Conservation (phyloP, 2,888 invertebrate species). For the Schizaphis graminum region DNA sequence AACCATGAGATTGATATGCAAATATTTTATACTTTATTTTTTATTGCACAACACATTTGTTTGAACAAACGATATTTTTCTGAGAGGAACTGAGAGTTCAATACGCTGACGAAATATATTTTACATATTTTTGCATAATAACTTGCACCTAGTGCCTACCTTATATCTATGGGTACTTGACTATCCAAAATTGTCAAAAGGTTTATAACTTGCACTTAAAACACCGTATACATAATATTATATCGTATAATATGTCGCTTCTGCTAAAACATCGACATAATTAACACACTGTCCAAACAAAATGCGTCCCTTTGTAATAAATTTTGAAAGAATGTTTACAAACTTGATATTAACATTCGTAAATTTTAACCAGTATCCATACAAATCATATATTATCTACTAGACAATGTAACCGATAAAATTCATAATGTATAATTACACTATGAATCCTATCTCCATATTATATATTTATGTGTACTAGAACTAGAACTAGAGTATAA, state of each 20-base stretch:
- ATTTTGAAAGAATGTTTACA: neutral
- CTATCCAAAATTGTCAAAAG: neutral
- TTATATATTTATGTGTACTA: neutral
- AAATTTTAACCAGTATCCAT: neutral
- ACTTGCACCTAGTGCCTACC: neutral
- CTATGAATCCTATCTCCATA: neutral
- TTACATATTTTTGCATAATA: slow-evolving; percentile 32
- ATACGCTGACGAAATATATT: neutral
- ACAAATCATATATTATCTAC: neutral
- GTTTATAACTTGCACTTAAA: neutral
- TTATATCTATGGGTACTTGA: neutral
- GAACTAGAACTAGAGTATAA: neutral
- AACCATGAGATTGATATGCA: neutral
- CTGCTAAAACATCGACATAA: neutral
- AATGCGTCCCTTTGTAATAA: neutral
- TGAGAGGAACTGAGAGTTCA: too few relatives aligned
- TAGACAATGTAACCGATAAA: neutral
- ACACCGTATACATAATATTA: neutral
- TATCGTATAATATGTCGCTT: neutral
- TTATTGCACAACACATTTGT: neutral
- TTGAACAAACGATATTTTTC: neutral
- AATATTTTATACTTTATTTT: neutral
- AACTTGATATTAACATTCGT: neutral
- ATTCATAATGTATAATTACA: neutral
- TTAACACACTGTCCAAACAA: neutral